These are phyloP conservation scores for Corvus cornix DNA, from an alignment of 2,113 vertebrate genomes.

Conservation along the genomic window DNA sequence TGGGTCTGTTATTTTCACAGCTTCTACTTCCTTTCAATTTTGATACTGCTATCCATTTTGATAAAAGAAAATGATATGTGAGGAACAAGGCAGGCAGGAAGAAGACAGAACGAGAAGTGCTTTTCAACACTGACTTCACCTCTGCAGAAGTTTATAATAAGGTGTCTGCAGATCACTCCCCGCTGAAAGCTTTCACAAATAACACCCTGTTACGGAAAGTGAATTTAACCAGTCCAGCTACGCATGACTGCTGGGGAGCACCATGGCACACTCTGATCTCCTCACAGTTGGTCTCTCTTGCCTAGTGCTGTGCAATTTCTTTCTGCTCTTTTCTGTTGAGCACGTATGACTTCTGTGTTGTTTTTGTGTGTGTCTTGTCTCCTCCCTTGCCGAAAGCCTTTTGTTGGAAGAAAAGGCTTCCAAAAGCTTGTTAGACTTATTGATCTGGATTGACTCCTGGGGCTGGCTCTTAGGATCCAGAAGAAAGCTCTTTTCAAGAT, in stretches of 20 bases:
- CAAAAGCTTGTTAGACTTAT: background rate
- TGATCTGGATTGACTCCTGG: background rate
- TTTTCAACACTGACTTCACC: constrained; percentile 47
- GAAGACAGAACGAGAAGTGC: constrained; percentile 54
- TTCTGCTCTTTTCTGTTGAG: background rate
- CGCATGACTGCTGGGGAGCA: background rate
- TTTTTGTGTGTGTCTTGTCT: background rate
- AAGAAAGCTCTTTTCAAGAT: background rate
- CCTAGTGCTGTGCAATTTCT: background rate
- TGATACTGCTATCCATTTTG: constrained; percentile 52
- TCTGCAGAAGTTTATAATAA: constrained; percentile 65
- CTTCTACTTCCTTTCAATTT: constrained; percentile 64
- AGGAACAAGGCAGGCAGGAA: constrained; percentile 53
- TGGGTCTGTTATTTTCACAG: constrained; percentile 67
- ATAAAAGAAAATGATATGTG: constrained; percentile 67
- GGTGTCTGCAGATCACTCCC: constrained; percentile 53
- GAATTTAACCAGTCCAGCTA: background rate
- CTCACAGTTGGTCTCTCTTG: background rate
- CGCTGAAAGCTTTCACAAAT: constrained; percentile 47
- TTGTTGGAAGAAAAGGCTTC: background rate
- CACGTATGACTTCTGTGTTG: background rate
- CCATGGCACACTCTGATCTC: background rate
- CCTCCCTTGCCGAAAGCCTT: background rate
- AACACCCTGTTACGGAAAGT: background rate
- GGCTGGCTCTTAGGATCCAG: background rate